phyloP scores from a whole-genome alignment of 2,113 vertebrate genomes.

The Hippocampus mohnikei region DNA sequence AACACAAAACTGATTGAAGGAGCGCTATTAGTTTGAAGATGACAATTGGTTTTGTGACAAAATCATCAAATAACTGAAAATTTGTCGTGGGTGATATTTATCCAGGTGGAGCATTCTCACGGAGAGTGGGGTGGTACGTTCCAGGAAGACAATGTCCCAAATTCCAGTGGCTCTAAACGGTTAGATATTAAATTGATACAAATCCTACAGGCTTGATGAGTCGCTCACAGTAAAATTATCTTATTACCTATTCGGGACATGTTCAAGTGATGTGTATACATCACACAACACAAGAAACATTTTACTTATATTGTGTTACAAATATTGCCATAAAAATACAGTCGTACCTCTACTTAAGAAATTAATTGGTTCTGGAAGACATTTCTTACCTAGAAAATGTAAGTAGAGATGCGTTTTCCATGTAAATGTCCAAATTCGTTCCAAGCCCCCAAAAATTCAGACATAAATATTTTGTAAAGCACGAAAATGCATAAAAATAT shows the following conservation, averaged over 20 bases:
- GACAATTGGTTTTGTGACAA: neutral
- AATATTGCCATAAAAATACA: conserved; percentile 1
- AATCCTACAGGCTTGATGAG: neutral
- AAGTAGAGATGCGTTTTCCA: no score
- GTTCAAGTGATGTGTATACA: no score
- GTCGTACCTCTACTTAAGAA: no score
- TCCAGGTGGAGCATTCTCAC: neutral
- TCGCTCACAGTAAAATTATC: neutral
- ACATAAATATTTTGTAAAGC: no score
- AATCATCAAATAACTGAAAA: neutral
- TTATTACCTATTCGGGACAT: no score
- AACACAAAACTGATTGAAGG: neutral
- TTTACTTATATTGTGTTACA: neutral
- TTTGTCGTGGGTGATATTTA: neutral
- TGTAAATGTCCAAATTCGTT: no score
- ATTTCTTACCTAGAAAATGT: no score
- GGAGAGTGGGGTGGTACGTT: neutral
- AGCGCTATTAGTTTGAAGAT: neutral
- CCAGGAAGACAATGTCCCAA: neutral
- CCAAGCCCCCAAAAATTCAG: no score
- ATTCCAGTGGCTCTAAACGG: no score
- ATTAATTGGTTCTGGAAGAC: no score
- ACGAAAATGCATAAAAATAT: no score
- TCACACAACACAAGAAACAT: neutral
- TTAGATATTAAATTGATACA: neutral